Evolutionary conservation across 2,888 invertebrate genomes (phyloP).

Genomic region (Pyrgus malvae): DNA sequence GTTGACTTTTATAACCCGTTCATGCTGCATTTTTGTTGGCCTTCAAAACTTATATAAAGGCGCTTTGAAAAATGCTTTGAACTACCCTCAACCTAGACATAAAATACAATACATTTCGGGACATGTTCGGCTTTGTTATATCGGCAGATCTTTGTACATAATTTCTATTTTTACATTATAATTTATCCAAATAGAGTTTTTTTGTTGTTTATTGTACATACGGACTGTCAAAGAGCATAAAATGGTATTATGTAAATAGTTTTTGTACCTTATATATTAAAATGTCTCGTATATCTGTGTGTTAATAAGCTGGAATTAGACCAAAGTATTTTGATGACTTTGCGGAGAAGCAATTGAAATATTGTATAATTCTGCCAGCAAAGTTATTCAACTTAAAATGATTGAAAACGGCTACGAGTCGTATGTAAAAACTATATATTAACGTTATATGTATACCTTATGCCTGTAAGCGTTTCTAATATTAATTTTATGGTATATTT

Average conservation of each 20-base stretch:
- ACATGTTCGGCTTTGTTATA: constrained; percentile 62
- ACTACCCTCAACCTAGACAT: constrained; percentile 34
- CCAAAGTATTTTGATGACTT: constrained; percentile 83
- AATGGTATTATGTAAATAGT: constrained; percentile 37
- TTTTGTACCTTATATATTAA: constrained; percentile 27
- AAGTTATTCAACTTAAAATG: constrained; percentile 61
- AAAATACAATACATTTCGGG: constrained; percentile 45
- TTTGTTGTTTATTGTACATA: constrained; percentile 35
- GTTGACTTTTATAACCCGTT: constrained; percentile 45
- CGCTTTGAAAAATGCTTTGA: constrained; percentile 69
- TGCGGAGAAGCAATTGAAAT: constrained; percentile 47
- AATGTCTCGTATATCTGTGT: constrained; percentile 54
- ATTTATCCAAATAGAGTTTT: constrained; percentile 41
- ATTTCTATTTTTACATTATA: constrained; percentile 57
- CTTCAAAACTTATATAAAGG: constrained; percentile 61
- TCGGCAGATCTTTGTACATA: constrained; percentile 79
- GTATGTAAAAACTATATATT: constrained; percentile 41
- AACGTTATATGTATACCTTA: constrained; percentile 9
- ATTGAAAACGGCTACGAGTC: constrained; percentile 58
- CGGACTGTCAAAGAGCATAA: constrained; percentile 39
- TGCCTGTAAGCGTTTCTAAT: constrained; percentile 39
- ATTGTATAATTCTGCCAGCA: constrained; percentile 64
- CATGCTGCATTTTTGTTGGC: constrained; percentile 69
- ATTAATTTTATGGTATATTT: constrained; percentile 13
- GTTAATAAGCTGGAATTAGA: constrained; percentile 84